Percentiles rank a stretch among this genome's conserved stretches.
Conservation (phyloP, 2,797 vertebrate species). For the Molothrus ater region DNA sequence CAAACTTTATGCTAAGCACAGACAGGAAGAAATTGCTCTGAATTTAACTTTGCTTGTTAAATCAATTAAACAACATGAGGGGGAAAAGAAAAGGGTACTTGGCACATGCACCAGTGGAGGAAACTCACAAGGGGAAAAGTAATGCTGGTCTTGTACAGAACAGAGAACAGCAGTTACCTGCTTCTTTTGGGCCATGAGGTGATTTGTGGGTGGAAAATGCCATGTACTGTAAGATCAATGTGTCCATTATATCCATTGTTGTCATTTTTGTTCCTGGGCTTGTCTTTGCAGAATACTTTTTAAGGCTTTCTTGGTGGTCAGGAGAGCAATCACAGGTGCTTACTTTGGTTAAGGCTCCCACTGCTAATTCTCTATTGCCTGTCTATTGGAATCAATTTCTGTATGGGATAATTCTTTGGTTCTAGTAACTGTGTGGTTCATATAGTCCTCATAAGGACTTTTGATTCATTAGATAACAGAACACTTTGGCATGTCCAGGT, state of each 20-base stretch:
- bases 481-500: neutral
- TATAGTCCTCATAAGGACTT: neutral
- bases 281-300: neutral
- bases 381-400: neutral
- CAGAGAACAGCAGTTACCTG: neutral
- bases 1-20: neutral
- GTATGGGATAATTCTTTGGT: neutral
- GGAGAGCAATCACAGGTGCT: neutral
- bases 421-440: neutral
- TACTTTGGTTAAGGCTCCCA: neutral
- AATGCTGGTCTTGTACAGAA: accelerated
- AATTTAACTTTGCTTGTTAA: neutral
- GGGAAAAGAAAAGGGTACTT: neutral
- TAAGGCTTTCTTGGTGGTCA: neutral
- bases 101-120: neutral
- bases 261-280: neutral
- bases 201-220: neutral
- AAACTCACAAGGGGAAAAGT: neutral
- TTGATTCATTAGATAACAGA: neutral
- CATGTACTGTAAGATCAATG: neutral
- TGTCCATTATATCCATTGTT: neutral
- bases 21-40: neutral
- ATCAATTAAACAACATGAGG: neutral
- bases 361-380: neutral
- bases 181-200: neutral